phyloP scores from a whole-genome alignment of 2,797 vertebrate species.

The Arrhamphus sclerolepis region DNA sequence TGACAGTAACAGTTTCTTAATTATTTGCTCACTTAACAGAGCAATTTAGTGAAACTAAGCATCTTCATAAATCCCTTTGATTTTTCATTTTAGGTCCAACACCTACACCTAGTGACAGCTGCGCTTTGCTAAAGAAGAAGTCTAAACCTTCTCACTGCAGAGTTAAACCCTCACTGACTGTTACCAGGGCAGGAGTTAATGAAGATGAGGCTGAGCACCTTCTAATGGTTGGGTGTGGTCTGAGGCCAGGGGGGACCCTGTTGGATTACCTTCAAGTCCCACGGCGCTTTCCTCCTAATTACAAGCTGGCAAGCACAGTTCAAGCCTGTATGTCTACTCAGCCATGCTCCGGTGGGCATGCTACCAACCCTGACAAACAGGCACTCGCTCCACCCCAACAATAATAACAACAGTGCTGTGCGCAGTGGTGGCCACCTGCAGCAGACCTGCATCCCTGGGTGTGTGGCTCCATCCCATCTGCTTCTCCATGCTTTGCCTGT shows the following conservation, averaged over 20 bases:
- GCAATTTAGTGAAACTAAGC: constrained; percentile 16
- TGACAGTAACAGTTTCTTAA: constrained; percentile 54
- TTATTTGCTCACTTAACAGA: constrained; percentile 5
- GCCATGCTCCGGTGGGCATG: constrained; percentile 62
- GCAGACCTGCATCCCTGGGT: constrained; percentile 32
- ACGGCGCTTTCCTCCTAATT: constrained; percentile 64
- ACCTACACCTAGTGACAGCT: background rate
- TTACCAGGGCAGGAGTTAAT: constrained; percentile 26
- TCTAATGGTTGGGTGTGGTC: constrained; percentile 51
- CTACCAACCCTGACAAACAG: constrained; percentile 51
- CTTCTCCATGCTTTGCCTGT: constrained; percentile 47
- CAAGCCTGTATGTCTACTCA: constrained; percentile 50
- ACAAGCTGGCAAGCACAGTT: constrained; percentile 54
- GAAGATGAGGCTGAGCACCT: constrained; percentile 39
- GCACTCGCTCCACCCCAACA: constrained; percentile 37
- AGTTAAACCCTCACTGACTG: constrained; percentile 1
- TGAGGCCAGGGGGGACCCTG: constrained; percentile 39
- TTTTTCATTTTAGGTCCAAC: constrained; percentile 4
- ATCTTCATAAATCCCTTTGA: background rate
- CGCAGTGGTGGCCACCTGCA: constrained; percentile 55
- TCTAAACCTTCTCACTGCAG: background rate
- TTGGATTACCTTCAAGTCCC: constrained; percentile 61
- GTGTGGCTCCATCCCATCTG: constrained; percentile 28
- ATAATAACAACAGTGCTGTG: constrained; percentile 25
- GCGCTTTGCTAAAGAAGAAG: background rate